Evolutionary conservation across 2,113 vertebrate genomes (phyloP), one percentile per base, ranked within the genome.

Genomic region (Tragulus kanchil): DNA sequence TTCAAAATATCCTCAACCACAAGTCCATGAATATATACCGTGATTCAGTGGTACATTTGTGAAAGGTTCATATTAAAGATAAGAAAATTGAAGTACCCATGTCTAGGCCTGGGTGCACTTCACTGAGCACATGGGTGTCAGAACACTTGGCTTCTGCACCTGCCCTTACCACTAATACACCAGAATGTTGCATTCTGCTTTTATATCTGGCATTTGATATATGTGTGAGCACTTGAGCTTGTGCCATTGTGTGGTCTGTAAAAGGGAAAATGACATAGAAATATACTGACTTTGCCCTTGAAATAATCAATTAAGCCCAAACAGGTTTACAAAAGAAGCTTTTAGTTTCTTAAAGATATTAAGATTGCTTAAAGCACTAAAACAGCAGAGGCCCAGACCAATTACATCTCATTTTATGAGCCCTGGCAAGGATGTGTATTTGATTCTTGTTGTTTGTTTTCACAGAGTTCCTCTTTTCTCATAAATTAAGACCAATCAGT

Each of bases 401-500:
- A 98, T 97, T 95, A 89, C 45, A 96, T 97, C 83, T 96, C 90
- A 89, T 97, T 98, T 98, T 87, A 94, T 94, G 89, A 96, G 94
- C 95, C 93, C 42, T 85, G 95, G 89, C 28, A 36, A 96, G 79
- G 83, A 93, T 90, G 50, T 93, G 75, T 95, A 97, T 95, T 95
- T 97, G 95, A 95, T 97, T 96, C 85, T 97, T 98, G 90, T 95
- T 98, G 96, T 98, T 98, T 98, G 95, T 94, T 65, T 92, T 97
- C 42, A 95, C 54, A 93, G 81, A 96, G 93, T 97, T 88, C 94
- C 85, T 95, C 56, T 92, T 96, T 93, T 85, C 83, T 95, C 95
- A 94, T 97, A 97, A 98, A 98, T 98, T 97, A 97, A 93, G 96
- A 96, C 36, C 94, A 97, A 98, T 98, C 91, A 97, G 94, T 97